Conservation (phyloP, 2,888 invertebrate genomes). For the Drosophila monieri region DNA sequence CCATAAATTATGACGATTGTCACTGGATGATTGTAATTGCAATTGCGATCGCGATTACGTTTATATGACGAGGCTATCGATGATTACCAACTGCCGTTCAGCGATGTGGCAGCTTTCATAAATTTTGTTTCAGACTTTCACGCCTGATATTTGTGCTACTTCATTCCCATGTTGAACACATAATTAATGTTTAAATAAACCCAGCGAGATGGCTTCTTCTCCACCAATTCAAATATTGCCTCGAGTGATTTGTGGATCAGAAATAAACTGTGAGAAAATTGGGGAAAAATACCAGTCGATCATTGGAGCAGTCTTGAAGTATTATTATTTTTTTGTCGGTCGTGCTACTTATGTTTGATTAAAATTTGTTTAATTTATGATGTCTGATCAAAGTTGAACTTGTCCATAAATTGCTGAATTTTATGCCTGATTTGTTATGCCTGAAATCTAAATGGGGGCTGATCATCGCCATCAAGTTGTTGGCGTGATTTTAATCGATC, state of each 20-base stretch:
- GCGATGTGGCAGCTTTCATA: constrained; percentile 54
- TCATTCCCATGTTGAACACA: constrained; percentile 52
- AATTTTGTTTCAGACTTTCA: constrained; percentile 41
- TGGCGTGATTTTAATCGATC: constrained; percentile 8
- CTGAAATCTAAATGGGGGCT: constrained; percentile 13
- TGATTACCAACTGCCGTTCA: constrained; percentile 61
- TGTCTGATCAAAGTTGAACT: constrained; percentile 49
- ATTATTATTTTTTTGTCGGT: background rate
- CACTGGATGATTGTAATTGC: constrained; percentile 44
- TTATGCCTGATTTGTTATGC: constrained; percentile 58
- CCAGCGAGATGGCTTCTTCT: constrained; percentile 38
- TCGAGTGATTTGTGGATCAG: constrained; percentile 44
- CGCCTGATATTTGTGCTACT: constrained; percentile 33
- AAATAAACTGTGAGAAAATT: constrained; percentile 61
- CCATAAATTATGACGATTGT: constrained; percentile 72
- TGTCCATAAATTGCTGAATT: constrained; percentile 56
- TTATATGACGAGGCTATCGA: constrained; percentile 29
- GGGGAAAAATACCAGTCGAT: constrained; percentile 24
- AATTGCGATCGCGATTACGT: constrained; percentile 23
- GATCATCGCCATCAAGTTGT: constrained; percentile 10
- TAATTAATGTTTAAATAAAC: constrained; percentile 61
- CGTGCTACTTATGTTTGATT: constrained; percentile 53
- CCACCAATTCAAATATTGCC: constrained; percentile 34
- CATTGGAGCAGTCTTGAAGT: constrained; percentile 7
- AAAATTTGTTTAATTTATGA: constrained; percentile 51